Base-by-base conservation (phyloP, 2,797 vertebrate species). In the Okamejei kenojei region DNA sequence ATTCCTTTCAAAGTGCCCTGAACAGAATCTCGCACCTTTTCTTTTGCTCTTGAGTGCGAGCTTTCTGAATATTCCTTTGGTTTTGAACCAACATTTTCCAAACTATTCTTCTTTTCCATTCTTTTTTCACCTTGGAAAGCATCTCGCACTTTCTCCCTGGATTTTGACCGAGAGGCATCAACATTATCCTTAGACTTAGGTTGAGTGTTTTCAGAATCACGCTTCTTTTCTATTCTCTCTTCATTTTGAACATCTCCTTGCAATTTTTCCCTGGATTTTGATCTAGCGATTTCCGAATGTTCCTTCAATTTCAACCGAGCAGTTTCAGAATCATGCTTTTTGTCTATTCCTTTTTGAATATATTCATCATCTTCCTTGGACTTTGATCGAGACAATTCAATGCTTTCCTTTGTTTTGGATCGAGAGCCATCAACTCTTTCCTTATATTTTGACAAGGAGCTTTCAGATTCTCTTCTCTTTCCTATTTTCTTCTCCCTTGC, bases 41-140 rank as follows among this genome's bases (percentile, higher is more conserved):
- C 90, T 45, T 92, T 92, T 71, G 54, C 45, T 74, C 15, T 74
- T 29, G 73, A 76, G 35, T 8, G 71, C 35, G 5, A 92, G 93
- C 45, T 73, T 96, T 96, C 0, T 93, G 93, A 94, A 54, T 92
- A 71, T 5, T 92, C 90, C 32, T n/a, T 92, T 1, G 38, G 7
- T 58, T 92, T 92, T 54, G 90, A 29, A 5, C 38, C 45, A 76
- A 11, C 17, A 45, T 74, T 92, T 92, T 54, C 90, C 76, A 26
- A 92, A 92, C 29, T 38, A 15, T 7, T 5, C 10, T 54, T 92
- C 73, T 92, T 76, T 29, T 92, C 90, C 26, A 17, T 76, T 45
- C 71, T 45, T 35, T 29, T 76, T 76, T 54, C 73, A 92, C 29
- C n/a, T 92, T 92, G 71, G 13, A 76, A 1, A 74, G 21, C 13